Percentiles rank a stretch among this genome's conserved stretches.
Conservation (phyloP, 1,140 invertebrate species). For the Scaptomyza pallida region DNA sequence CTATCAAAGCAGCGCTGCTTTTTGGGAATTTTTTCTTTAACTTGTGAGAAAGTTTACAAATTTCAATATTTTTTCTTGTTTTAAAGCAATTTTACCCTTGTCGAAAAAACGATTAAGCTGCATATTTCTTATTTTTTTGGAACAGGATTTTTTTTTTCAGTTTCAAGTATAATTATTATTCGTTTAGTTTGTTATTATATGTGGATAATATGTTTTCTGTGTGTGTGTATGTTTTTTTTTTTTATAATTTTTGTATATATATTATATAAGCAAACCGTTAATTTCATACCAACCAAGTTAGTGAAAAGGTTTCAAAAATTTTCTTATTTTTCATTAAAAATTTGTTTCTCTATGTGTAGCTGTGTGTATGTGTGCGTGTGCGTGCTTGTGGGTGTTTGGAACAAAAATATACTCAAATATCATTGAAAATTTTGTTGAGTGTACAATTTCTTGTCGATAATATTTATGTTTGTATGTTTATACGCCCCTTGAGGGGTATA, state of each 20-base stretch:
- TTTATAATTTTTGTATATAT: slow-evolving; percentile 43
- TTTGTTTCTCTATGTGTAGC: slow-evolving; percentile 30
- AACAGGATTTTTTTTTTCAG: slow-evolving; percentile 23
- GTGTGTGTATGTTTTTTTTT: slow-evolving; percentile 21
- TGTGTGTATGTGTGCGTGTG: slow-evolving; percentile 23
- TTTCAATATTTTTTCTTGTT: slow-evolving; percentile 23
- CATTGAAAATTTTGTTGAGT: slow-evolving; percentile 15
- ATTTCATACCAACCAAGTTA: slow-evolving; percentile 77
- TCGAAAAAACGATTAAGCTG: slow-evolving; percentile 35
- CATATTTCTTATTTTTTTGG: slow-evolving; percentile 7
- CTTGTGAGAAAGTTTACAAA: slow-evolving; percentile 42
- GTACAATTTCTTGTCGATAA: slow-evolving; percentile 20
- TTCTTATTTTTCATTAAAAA: slow-evolving; percentile 38
- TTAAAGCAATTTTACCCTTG: slow-evolving; percentile 19
- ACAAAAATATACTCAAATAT: slow-evolving; percentile 32
- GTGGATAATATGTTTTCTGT: slow-evolving; percentile 14
- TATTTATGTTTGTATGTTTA: slow-evolving; percentile 4
- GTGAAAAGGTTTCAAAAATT: slow-evolving; percentile 53
- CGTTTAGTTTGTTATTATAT: slow-evolving; percentile 33
- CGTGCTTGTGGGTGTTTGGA: slow-evolving; percentile 22
- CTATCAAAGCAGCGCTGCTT: slow-evolving; percentile 77
- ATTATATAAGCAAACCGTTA: slow-evolving; percentile 77
- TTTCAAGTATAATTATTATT: slow-evolving; percentile 29
- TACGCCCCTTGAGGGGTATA: slow-evolving; percentile 41
- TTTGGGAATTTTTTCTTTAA: neutral